Evolutionary conservation across 2,797 vertebrate genomes (phyloP).

Genomic region (Lagorchestes hirsutus): DNA sequence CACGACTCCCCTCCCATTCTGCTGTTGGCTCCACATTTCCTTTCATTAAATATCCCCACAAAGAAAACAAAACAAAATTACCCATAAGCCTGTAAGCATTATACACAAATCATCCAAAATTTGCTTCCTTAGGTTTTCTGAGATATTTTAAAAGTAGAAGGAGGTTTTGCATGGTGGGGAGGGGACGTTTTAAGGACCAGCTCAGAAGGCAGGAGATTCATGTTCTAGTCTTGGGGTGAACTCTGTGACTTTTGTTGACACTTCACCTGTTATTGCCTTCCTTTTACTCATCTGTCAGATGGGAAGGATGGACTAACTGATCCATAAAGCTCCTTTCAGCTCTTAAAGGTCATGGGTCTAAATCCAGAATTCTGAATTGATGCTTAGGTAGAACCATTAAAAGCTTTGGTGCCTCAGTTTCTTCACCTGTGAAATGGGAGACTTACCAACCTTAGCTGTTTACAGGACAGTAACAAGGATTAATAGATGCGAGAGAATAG

Average conservation of each 20-base stretch:
- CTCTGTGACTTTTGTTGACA: background rate
- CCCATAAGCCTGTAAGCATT: slow-evolving; percentile 17
- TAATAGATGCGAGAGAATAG: background rate
- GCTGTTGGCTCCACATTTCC: background rate
- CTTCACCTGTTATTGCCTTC: background rate
- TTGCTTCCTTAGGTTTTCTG: slow-evolving; percentile 14
- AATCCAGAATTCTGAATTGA: background rate
- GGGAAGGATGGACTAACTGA: background rate
- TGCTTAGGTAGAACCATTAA: background rate
- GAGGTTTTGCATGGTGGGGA: background rate
- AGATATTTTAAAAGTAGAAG: slow-evolving; percentile 1
- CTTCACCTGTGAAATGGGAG: background rate
- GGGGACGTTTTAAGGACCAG: background rate
- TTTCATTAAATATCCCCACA: background rate
- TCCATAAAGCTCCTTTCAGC: slow-evolving; percentile 50
- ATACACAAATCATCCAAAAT: slow-evolving; percentile 9
- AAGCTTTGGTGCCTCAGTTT: background rate
- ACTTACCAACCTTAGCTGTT: background rate
- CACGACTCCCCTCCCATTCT: background rate
- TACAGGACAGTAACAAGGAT: background rate
- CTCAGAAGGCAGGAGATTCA: slow-evolving; percentile 5
- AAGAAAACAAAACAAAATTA: slow-evolving; percentile 17
- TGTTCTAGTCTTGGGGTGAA: background rate
- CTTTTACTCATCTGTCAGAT: background rate
- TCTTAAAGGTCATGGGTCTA: slow-evolving; percentile 18